Evolutionary conservation across 2,113 vertebrate species (phyloP), one percentile per base, ranked within the genome.

Genomic region (Mustelus asterias): DNA sequence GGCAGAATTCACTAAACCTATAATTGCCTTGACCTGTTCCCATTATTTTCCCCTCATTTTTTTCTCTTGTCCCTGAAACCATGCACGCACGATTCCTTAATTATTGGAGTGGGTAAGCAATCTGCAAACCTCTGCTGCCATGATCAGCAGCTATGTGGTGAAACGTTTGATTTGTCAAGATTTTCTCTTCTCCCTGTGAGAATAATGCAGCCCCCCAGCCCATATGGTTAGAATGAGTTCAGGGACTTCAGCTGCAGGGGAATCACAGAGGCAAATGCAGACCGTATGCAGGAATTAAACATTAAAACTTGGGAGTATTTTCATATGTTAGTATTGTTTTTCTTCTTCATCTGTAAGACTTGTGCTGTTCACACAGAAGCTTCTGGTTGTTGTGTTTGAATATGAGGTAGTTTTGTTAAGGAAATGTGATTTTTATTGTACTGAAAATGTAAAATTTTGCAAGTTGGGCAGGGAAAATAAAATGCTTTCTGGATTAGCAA

Each of bases 361-460:
- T 93, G 58, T 93, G 89, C 60, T 65, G 89, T 93, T 22, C 65
- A 67, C 67, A 93, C n/a, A 93, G 18, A 65, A 65, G 89, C 60
- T 92, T 92, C 60, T 93, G 60, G 89, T 93, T 83, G 80, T 83
- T 20, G 48, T 93, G 89, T 93, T 93, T 93, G 20, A 63, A 37
- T 65, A 93, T 65, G 60, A 93, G 89, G 89, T 89, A 58, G 41
- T 93, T 93, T 93, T 93, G 89, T 93, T 93, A 67, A 93, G 18
- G 60, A 93, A 93, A 93, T 93, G 89, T 93, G 89, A 93, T 93
- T 93, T 93, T 93, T 93, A 93, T 65, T 93, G 89, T 65, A 37
- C 18, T 93, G 89, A 93, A 63, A 65, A 65, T 65, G 60, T 93
- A 63, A 93, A n/a, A 93, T 93, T 93, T 93, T 93, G 33, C 89